A percentile compares a stretch with the other conserved stretches of the same genome.
Conservation (phyloP, 2,797 vertebrate species). For the Salarias fasciatus region DNA sequence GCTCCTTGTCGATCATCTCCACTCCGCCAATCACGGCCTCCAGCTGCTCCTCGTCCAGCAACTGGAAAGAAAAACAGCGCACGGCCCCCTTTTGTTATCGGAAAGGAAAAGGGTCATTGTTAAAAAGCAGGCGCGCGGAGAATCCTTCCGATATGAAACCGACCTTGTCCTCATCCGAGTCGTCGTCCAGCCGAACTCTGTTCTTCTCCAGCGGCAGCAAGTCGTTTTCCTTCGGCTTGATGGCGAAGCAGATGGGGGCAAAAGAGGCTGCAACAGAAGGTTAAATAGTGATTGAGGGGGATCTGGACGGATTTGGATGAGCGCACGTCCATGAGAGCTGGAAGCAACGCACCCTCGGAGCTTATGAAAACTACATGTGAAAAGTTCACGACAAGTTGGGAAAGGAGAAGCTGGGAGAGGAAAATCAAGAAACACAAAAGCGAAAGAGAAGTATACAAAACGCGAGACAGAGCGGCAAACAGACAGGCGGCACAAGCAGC, state of each 20-base stretch:
- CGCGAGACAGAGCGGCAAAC: background rate
- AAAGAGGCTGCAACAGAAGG: slow-evolving; percentile 85
- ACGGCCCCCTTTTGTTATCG: background rate
- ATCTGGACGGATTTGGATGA: slow-evolving; percentile 4
- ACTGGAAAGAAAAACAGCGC: slow-evolving; percentile 44
- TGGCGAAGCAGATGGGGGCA: slow-evolving; percentile 98
- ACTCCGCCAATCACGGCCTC: slow-evolving; percentile 64
- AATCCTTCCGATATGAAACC: slow-evolving; percentile 1
- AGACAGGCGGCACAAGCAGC: background rate
- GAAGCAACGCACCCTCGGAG: background rate
- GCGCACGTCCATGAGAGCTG: background rate
- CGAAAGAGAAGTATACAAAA: background rate
- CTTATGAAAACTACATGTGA: slow-evolving; percentile 1
- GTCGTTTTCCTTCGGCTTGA: slow-evolving; percentile 96
- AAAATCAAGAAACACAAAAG: background rate
- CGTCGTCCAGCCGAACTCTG: slow-evolving; percentile 93
- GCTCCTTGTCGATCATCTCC: slow-evolving; percentile 61
- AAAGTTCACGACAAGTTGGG: background rate
- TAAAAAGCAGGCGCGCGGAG: background rate
- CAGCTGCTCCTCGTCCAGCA: slow-evolving; percentile 82
- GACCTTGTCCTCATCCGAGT: slow-evolving; percentile 94
- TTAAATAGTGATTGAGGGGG: slow-evolving; percentile 3
- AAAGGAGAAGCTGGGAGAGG: background rate
- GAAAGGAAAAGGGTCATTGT: too few species aligned
- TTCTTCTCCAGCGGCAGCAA: slow-evolving; percentile 97